phyloP scores from a whole-genome alignment of 92 coral and sea anemone species.

The Phenganax stokvisi region DNA sequence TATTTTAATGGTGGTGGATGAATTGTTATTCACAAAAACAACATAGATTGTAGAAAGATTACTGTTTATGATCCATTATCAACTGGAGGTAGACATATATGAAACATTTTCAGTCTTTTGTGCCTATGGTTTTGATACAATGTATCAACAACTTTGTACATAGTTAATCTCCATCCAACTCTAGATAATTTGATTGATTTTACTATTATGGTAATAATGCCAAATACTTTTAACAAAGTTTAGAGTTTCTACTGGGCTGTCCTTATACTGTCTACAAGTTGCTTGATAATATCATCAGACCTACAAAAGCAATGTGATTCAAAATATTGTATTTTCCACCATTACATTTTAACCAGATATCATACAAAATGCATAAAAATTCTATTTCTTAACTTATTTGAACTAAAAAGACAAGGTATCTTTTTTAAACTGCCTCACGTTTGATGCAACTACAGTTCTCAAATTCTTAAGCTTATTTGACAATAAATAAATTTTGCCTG shows the following conservation, averaged over 20 bases:
- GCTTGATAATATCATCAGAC: no score
- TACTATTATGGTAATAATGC: background rate
- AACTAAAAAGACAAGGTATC: background rate
- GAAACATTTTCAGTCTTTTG: no score
- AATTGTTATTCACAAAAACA: background rate
- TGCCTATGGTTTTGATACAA: no score
- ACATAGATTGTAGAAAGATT: no score
- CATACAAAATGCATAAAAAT: constrained; percentile 35
- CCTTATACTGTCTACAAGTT: no score
- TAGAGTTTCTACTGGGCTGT: no score
- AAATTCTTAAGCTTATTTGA: constrained; percentile 26
- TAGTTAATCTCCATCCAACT: no score
- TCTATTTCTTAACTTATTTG: background rate
- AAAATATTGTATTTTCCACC: constrained; percentile 38
- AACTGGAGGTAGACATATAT: no score
- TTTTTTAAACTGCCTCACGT: constrained; percentile 13
- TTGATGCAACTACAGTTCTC: constrained; percentile 18
- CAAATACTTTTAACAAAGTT: no score
- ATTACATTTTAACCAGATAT: constrained; percentile 38
- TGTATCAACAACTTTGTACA: no score
- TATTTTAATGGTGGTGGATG: background rate
- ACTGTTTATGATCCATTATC: no score
- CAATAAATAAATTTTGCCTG: constrained; percentile 36
- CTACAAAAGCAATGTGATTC: background rate
- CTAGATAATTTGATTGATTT: background rate